phyloP scores from a whole-genome alignment of 1,140 invertebrate genomes.

The Stegodyphus mimosarum region DNA sequence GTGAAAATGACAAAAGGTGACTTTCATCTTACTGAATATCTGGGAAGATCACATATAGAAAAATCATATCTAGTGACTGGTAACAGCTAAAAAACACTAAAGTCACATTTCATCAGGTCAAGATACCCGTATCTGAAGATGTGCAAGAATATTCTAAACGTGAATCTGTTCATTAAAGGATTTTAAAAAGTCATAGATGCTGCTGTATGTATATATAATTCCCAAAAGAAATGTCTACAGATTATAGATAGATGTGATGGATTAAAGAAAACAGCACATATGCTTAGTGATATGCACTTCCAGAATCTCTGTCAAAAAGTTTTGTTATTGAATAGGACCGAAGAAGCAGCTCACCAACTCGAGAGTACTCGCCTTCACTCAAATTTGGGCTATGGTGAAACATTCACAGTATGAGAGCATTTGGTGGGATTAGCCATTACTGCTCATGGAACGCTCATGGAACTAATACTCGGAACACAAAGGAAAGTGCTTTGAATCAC shows the following conservation, averaged over 20 bases:
- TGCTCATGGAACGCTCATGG: slow-evolving; percentile 95
- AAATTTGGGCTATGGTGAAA: slow-evolving; percentile 80
- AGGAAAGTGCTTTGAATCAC: slow-evolving; percentile 93
- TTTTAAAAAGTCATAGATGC: slow-evolving; percentile 92
- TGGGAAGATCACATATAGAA: slow-evolving; percentile 87
- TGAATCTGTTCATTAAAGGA: slow-evolving; percentile 81
- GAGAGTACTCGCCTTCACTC: slow-evolving; percentile 70
- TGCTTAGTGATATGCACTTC: slow-evolving; percentile 98
- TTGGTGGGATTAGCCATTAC: slow-evolving; percentile 93
- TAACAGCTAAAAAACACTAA: slow-evolving; percentile 68
- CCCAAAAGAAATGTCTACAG: slow-evolving; percentile 71
- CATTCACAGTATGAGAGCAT: slow-evolving; percentile 94
- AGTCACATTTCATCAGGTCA: slow-evolving; percentile 13
- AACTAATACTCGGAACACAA: slow-evolving; percentile 94
- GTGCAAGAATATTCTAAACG: slow-evolving; percentile 17
- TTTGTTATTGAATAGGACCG: slow-evolving; percentile 91
- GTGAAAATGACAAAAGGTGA: slow-evolving; percentile 76
- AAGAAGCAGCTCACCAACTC: slow-evolving; percentile 93
- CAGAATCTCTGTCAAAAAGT: slow-evolving; percentile 89
- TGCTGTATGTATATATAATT: slow-evolving; percentile 86
- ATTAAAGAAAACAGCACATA: slow-evolving; percentile 70
- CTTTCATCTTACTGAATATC: slow-evolving; percentile 91
- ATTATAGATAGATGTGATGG: slow-evolving; percentile 69
- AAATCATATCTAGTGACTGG: slow-evolving; percentile 89
- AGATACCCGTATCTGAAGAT: too few species aligned